These are phyloP conservation scores for Arrhamphus sclerolepis DNA, from an alignment of 2,797 vertebrate genomes.

Conservation along the genomic window DNA sequence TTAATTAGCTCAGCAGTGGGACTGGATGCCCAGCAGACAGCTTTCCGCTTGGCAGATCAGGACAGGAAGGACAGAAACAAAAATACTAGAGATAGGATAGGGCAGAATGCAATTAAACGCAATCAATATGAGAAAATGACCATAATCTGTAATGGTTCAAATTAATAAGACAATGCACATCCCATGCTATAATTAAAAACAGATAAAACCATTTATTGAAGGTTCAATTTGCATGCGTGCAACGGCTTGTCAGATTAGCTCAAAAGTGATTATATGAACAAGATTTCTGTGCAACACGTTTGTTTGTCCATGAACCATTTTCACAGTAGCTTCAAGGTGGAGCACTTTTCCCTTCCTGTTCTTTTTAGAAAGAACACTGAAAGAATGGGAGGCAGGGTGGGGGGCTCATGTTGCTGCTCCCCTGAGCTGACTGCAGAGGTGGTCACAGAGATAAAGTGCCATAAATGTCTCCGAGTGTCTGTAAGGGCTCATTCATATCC, in stretches of 20 bases:
- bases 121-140: too few species aligned
- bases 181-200: background rate
- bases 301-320: background rate
- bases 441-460: background rate
- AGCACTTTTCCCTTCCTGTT: background rate
- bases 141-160: too few species aligned
- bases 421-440: background rate
- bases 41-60: constrained; percentile 43
- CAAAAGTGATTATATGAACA: background rate
- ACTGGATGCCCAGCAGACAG: constrained; percentile 35
- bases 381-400: background rate
- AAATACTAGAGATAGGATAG: too few species aligned
- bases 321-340: background rate
- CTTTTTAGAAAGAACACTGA: constrained; percentile 2
- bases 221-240: background rate
- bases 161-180: too few species aligned
- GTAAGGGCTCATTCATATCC: background rate
- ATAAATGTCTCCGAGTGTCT: background rate
- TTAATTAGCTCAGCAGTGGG: constrained; percentile 71
- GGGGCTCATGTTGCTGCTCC: background rate
- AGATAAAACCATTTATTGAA: background rate
- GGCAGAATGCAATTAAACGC: too few species aligned
- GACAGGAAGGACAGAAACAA: background rate
- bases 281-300: background rate
- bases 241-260: background rate